Evolutionary conservation across 2,113 vertebrate genomes (phyloP), one percentile per base, ranked within the genome.

Genomic region (Tachysurus fulvidraco): DNA sequence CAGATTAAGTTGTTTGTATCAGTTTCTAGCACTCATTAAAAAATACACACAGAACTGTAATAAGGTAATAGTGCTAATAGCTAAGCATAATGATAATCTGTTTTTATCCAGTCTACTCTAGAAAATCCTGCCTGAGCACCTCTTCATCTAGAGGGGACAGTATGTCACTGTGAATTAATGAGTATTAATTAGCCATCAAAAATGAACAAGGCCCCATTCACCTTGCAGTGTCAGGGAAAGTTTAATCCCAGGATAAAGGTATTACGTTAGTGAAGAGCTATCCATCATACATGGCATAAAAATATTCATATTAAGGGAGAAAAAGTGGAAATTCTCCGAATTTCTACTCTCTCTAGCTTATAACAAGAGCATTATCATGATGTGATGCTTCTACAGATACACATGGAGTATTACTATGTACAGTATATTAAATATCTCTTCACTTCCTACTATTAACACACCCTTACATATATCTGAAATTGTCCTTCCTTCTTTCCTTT

Each of bases 151-250:
- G 23, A 82, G 23, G 71, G 64, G 84, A 85, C 79, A 85, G 57
- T 57, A 64, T 77, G 80, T 86, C 84, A 83, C 41, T 73, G 57
- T 73, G 73, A 78, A 87, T 83, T 64, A 88, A 86, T 83, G 81
- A 83, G 71, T 71, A 85, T 82, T 84, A 85, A 85, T 81, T 89
- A 74, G 57, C 65, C 65, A 89, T 74, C 77, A 87, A 54, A 84
- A 87, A 62, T 83, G 55, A 87, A 54, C 85, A 85, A 50, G 54
- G 41, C 54, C 80, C 64, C 21, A 54, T 85, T 78, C 80, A 83
- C 64, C 88, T 85, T 83, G 64, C 30, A 85, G 54, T 55, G 36
- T 80, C 81, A 89, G 54, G 50, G 16, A 69, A 87, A 82, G 80
- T 62, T 30, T 41, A 74, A 46, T 82, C 44, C 54, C 36, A 57